phyloP scores from a whole-genome alignment of 2,888 invertebrate species.

The Epistrophella euchroma region DNA sequence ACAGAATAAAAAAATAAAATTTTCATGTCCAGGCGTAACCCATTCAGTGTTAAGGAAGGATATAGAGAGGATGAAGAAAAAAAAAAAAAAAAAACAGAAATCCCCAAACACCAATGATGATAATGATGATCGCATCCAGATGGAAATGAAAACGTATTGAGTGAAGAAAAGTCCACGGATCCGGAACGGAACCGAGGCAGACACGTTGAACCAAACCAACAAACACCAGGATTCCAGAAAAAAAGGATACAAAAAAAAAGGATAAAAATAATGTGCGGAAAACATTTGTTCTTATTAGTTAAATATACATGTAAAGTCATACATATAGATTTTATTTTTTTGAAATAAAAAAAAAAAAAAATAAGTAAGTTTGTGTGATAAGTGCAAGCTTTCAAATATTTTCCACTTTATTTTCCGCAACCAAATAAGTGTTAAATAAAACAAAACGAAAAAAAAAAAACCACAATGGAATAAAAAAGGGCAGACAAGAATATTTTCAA shows the following conservation, averaged over 20 bases:
- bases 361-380: conserved; percentile 55
- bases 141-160: conserved; percentile 70
- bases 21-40: conserved; percentile 68
- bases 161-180: conserved; percentile 45
- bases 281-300: conserved; percentile 72
- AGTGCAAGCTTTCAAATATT: conserved; percentile 75
- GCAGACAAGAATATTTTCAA: conserved; percentile 6
- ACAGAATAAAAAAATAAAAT: conserved; percentile 71
- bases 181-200: conserved; percentile 44
- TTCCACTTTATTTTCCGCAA: conserved; percentile 68
- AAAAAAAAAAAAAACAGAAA: conserved; percentile 5
- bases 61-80: conserved; percentile 7
- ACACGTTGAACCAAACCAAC: conserved; percentile 27
- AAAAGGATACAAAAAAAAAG: conserved; percentile 26
- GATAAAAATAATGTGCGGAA: conserved; percentile 66
- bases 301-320: conserved; percentile 52
- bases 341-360: neutral
- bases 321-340: conserved; percentile 30
- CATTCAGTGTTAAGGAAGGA: conserved; percentile 54
- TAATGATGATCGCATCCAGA: conserved; percentile 62
- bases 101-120: conserved; percentile 54
- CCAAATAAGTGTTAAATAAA: conserved; percentile 42
- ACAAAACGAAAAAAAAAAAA: neutral
- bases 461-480: neutral
- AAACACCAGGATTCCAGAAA: conserved; percentile 22